Evolutionary conservation across 92 coral and sea anemone genomes (phyloP).

Genomic region (Epizoanthus scotinus): DNA sequence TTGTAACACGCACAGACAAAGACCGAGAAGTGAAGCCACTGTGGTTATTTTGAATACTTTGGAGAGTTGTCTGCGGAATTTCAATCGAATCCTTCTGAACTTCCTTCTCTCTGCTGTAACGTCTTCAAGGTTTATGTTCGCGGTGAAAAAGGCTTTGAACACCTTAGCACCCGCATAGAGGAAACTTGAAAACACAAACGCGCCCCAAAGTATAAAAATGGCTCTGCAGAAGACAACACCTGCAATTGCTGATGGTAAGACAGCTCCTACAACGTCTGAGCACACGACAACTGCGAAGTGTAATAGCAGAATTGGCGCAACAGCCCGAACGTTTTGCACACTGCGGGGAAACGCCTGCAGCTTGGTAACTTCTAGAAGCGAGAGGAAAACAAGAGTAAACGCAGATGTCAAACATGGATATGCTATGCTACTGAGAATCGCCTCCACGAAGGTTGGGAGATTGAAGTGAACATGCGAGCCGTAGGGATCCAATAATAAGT

Average conservation of each 20-base stretch:
- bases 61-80: background rate
- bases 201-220: conserved; percentile 23
- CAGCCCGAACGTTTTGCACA: conserved; percentile 14
- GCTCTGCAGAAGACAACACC: conserved; percentile 3
- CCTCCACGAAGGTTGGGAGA: conserved; percentile 22
- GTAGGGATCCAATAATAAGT: conserved; percentile 45
- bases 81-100: conserved; percentile 11
- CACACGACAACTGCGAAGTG: conserved; percentile 14
- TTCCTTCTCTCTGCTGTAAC: conserved; percentile 2
- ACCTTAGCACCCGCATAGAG: conserved; percentile 24
- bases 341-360: conserved; percentile 30
- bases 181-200: conserved; percentile 16
- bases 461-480: conserved; percentile 23
- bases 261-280: conserved; percentile 3
- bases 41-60: conserved; percentile 24
- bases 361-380: conserved; percentile 28
- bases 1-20: conserved; percentile 5
- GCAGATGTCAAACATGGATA: conserved; percentile 32
- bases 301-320: conserved; percentile 6
- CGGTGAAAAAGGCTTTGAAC: conserved; percentile 11
- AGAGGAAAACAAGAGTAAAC: conserved; percentile 32
- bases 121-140: conserved; percentile 10
- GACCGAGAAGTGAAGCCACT: conserved; percentile 21
- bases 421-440: conserved; percentile 13
- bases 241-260: conserved; percentile 8